These are phyloP conservation scores for Macrocentrus cingulum DNA, from an alignment of 1,140 invertebrate species.

Conservation along the genomic window DNA sequence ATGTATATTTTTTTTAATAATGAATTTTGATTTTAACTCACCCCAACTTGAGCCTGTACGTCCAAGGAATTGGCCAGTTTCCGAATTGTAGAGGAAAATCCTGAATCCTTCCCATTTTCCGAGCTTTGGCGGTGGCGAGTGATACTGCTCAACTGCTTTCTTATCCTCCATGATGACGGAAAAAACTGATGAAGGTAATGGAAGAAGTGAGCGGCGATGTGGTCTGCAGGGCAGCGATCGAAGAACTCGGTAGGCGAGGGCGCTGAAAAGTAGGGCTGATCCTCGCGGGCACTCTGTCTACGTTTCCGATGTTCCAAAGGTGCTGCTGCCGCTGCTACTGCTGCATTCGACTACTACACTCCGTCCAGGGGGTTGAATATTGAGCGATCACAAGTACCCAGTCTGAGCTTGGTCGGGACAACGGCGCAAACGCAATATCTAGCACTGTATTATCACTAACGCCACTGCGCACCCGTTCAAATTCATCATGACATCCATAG, in stretches of 20 bases:
- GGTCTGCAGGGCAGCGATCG: slow-evolving; percentile 32
- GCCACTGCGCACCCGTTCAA: background rate
- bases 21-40: slow-evolving; percentile 61
- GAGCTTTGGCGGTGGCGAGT: slow-evolving; percentile 75
- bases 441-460: slow-evolving; percentile 1
- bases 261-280: slow-evolving; percentile 40
- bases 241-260: slow-evolving; percentile 38
- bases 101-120: slow-evolving; percentile 84
- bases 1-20: too few species aligned
- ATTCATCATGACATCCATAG: background rate
- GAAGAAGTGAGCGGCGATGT: background rate
- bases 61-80: slow-evolving; percentile 84
- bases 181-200: background rate
- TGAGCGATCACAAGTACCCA: slow-evolving; percentile 28
- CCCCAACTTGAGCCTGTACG: slow-evolving; percentile 88
- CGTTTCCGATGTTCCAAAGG: slow-evolving; percentile 39
- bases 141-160: slow-evolving; percentile 78
- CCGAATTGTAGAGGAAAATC: slow-evolving; percentile 84
- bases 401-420: slow-evolving; percentile 2
- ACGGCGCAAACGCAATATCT: slow-evolving; percentile 13
- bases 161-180: slow-evolving; percentile 68
- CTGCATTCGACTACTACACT: slow-evolving; percentile 37
- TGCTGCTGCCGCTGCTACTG: slow-evolving; percentile 17
- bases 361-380: slow-evolving; percentile 32
- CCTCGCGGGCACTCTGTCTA: slow-evolving; percentile 32